Base-by-base conservation (phyloP, 2,888 invertebrate genomes). In the Electrophaes corylata region DNA sequence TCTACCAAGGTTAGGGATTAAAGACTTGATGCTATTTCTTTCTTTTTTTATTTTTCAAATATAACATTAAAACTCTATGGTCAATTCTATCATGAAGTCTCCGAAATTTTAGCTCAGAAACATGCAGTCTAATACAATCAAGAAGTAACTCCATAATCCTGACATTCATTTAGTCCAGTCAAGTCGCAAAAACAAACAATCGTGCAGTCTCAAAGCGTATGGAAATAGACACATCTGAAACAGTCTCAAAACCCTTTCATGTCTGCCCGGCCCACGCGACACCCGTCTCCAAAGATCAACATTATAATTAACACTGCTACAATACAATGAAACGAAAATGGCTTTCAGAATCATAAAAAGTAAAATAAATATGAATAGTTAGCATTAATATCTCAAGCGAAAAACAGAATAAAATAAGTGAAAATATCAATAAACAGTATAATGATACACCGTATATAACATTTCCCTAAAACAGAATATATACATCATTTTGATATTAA, bases 141-240 rank as follows among this genome's bases (percentile, higher is more conserved):
- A 61, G 57, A 52, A 60, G 56, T 56, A 56, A 49, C 49, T 56
- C 40, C 23, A 49, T 53, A 57, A 58, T 53, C 40, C 47, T 47
- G 51, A 55, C 58, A 52, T 62, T 62, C 55, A 62, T 67, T 60
- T 60, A 66, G 67, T 72, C 65, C 67, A 70, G 66, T 71, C 75
- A 83, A 83, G 83, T 88, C 79, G 88, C 88, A 80, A 88, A 91
- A 88, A 86, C 84, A 90, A 89, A 88, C 82, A 88, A 85, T 66
- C 65, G 73, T 70, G 75, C 67, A 76, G 75, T 78, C 82, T 88
- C 87, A 88, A 90, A 90, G 88, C 78, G 88, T 68, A 79, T 83
- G 77, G 81, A 91, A 91, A 91, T 91, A 91, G 91, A 89, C 76
- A 73, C 81, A 80, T 84, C 80, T 79, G 83, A 80, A 44, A 40